phyloP scores from a whole-genome alignment of 2,113 vertebrate species.

The Ictalurus punctatus region DNA sequence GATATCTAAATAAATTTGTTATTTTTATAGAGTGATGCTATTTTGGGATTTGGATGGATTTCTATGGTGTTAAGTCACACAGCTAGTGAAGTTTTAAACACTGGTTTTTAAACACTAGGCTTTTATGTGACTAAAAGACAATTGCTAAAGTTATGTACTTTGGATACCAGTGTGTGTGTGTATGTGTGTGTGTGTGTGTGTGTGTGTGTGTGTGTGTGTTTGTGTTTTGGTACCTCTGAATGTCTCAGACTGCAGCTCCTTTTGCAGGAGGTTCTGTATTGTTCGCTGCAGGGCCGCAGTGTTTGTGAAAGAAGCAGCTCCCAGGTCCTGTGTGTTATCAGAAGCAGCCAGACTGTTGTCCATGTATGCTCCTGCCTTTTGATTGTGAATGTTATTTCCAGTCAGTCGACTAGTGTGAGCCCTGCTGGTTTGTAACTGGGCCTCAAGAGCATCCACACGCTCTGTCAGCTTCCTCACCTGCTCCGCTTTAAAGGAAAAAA shows the following conservation, averaged over 20 bases:
- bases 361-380: neutral
- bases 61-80: neutral
- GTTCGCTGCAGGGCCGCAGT: constrained; percentile 41
- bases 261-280: constrained; percentile 61
- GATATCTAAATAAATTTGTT: neutral
- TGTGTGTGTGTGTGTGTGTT: neutral
- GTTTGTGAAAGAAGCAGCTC: constrained; percentile 4
- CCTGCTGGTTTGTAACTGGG: constrained; percentile 6
- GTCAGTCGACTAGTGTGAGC: constrained; percentile 46
- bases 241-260: constrained; percentile 68
- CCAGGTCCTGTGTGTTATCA: constrained; percentile 50
- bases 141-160: neutral
- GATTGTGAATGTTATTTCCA: constrained; percentile 45
- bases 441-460: constrained; percentile 79
- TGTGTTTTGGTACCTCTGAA: constrained; percentile 66
- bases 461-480: constrained; percentile 86
- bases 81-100: neutral
- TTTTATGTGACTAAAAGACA: neutral
- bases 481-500: constrained; percentile 72
- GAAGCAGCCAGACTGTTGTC: constrained; percentile 29
- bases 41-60: neutral
- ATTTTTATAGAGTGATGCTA: neutral
- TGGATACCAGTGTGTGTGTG: neutral
- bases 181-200: neutral
- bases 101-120: neutral